Evolutionary conservation across 2,888 invertebrate species (phyloP).

Genomic region (Nomada lathburiana): DNA sequence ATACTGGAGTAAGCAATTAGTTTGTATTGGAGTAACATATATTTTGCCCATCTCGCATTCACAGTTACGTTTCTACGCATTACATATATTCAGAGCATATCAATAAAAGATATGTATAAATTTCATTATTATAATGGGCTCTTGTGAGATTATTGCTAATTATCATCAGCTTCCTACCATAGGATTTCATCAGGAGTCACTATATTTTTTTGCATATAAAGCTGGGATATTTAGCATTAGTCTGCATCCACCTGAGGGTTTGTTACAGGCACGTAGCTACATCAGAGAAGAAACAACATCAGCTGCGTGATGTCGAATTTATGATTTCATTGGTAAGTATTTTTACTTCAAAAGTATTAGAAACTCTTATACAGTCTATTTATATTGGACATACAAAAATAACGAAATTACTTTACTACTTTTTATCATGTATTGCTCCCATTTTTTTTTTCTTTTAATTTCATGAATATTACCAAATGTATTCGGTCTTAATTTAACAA

Average conservation of each 20-base stretch:
- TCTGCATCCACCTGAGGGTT: slow-evolving; percentile 87
- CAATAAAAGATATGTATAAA: background rate
- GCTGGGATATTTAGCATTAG: slow-evolving; percentile 82
- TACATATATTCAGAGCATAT: background rate
- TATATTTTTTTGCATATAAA: slow-evolving; percentile 62
- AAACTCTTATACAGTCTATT: slow-evolving; percentile 43
- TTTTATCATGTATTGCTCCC: slow-evolving; percentile 33
- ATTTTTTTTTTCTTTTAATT: slow-evolving; percentile 27
- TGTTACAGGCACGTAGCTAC: slow-evolving; percentile 86
- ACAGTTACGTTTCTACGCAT: too few species aligned
- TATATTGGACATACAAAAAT: slow-evolving; percentile 31
- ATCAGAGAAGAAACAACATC: slow-evolving; percentile 80
- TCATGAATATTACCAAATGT: slow-evolving; percentile 1
- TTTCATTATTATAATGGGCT: slow-evolving; percentile 74
- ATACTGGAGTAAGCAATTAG: background rate
- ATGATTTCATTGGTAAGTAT: slow-evolving; percentile 69
- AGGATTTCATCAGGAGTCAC: slow-evolving; percentile 62
- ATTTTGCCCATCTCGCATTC: too few species aligned
- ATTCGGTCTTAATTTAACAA: slow-evolving; percentile 45
- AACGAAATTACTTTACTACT: slow-evolving; percentile 24
- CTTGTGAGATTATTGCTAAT: slow-evolving; percentile 83
- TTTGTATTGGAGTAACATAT: background rate
- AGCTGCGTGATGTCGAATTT: slow-evolving; percentile 81
- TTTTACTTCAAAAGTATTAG: slow-evolving; percentile 54
- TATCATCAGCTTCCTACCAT: slow-evolving; percentile 77